A percentile compares a stretch with the other conserved stretches of the same genome.
Conservation (phyloP, 2,113 vertebrate species). For the Sebastes fasciatus region DNA sequence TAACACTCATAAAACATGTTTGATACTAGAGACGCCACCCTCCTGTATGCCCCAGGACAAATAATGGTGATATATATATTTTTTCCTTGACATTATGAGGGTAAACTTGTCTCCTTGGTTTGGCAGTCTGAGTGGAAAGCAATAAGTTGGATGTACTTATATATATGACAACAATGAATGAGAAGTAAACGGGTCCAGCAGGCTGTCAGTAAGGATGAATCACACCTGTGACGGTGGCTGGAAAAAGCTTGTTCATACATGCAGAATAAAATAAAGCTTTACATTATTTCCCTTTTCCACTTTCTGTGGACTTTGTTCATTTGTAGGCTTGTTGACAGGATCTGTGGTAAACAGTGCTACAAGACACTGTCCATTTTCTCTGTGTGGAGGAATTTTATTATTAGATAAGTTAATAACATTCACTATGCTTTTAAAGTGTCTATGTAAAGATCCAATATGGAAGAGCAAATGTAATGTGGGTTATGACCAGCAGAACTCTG, state of each 20-base stretch:
- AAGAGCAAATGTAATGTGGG: too few relatives aligned
- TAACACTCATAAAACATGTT: neutral
- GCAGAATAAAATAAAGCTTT: too few relatives aligned
- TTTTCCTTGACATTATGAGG: neutral
- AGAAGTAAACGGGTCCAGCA: constrained; percentile 10
- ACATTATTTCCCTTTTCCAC: neutral
- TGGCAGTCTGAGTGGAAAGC: constrained; percentile 31
- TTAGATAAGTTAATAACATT: too few relatives aligned
- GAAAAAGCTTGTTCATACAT: constrained; percentile 61
- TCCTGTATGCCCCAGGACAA: neutral
- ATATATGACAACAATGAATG: constrained; percentile 23
- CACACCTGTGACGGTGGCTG: constrained; percentile 20
- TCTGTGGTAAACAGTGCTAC: too few relatives aligned
- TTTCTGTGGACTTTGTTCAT: neutral
- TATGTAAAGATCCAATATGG: too few relatives aligned
- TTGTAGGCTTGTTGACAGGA: too few relatives aligned
- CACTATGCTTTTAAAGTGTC: too few relatives aligned
- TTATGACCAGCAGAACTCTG: too few relatives aligned
- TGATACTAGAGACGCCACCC: neutral
- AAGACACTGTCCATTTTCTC: too few relatives aligned
- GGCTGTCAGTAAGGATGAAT: neutral
- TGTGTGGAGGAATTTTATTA: too few relatives aligned
- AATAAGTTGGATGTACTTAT: constrained; percentile 30
- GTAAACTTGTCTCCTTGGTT: neutral
- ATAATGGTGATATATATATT: neutral